Conservation (phyloP, 2,888 invertebrate species). For the Aleiodes testaceus region DNA sequence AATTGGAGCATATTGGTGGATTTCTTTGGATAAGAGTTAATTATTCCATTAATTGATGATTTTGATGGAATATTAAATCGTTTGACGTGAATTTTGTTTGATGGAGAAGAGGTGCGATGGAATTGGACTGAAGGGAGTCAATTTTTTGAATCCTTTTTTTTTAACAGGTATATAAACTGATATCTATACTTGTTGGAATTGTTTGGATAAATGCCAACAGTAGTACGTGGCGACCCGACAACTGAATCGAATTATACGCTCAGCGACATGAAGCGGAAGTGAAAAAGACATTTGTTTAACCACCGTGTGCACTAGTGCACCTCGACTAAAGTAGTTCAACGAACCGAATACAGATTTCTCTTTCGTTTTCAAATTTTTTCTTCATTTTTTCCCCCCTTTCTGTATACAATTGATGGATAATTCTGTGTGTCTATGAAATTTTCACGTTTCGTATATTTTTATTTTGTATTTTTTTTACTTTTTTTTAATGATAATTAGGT, state of each 20-base stretch:
- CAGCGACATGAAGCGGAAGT: slow-evolving; percentile 54
- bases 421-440: too few relatives aligned
- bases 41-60: too few relatives aligned
- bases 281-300: slow-evolving; percentile 57
- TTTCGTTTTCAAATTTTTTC: neutral
- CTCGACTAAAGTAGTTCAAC: slow-evolving; percentile 40
- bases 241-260: slow-evolving; percentile 57
- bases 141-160: slow-evolving; percentile 11
- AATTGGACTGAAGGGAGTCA: slow-evolving; percentile 14
- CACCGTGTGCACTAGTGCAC: slow-evolving; percentile 47
- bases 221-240: slow-evolving; percentile 55
- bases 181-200: slow-evolving; percentile 46
- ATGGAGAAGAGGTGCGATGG: neutral
- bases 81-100: too few relatives aligned
- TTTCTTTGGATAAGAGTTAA: too few relatives aligned
- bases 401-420: neutral
- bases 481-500: too few relatives aligned
- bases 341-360: slow-evolving; percentile 34
- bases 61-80: too few relatives aligned
- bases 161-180: slow-evolving; percentile 1
- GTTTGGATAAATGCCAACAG: slow-evolving; percentile 53
- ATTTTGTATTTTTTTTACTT: too few relatives aligned
- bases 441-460: too few relatives aligned
- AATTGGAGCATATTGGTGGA: too few relatives aligned
- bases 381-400: slow-evolving; percentile 3